These are phyloP conservation scores for Corydoras maculifer DNA, from an alignment of 2,113 vertebrate genomes.

Conservation along the genomic window DNA sequence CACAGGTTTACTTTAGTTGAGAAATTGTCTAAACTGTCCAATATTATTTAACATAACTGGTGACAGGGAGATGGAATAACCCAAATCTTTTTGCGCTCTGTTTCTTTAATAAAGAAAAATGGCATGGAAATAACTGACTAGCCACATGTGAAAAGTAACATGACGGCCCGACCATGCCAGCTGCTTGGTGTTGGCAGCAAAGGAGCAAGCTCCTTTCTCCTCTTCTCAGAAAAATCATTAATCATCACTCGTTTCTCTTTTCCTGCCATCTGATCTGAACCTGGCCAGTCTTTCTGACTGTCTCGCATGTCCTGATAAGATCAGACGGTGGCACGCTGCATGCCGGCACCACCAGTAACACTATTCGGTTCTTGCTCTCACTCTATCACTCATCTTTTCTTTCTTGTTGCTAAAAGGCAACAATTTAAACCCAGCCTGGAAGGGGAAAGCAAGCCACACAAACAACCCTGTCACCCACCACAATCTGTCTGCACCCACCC, in stretches of 20 bases:
- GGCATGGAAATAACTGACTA: neutral
- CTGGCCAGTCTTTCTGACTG: neutral
- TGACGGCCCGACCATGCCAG: neutral
- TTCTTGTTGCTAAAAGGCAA: conserved; percentile 13
- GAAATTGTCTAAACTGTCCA: neutral
- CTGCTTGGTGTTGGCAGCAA: neutral
- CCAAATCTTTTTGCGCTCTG: neutral
- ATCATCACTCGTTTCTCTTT: conserved; percentile 2
- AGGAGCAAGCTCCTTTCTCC: neutral
- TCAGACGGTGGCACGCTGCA: neutral
- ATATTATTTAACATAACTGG: neutral
- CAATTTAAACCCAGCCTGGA: conserved; percentile 9
- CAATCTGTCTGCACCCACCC: neutral
- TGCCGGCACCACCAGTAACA: conserved; percentile 6
- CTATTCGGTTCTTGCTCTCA: neutral
- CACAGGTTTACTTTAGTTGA: too few species aligned
- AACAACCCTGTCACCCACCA: conserved; percentile 2
- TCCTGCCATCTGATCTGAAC: conserved; percentile 5
- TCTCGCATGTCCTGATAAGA: neutral
- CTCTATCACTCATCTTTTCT: conserved; percentile 6
- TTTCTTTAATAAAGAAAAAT: neutral
- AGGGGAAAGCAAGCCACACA: conserved; percentile 7
- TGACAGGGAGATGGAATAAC: neutral
- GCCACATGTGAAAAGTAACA: neutral
- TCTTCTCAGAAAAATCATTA: conserved; percentile 10